phyloP scores from a whole-genome alignment of 2,888 invertebrate genomes.

The Cantharis flavilabris region DNA sequence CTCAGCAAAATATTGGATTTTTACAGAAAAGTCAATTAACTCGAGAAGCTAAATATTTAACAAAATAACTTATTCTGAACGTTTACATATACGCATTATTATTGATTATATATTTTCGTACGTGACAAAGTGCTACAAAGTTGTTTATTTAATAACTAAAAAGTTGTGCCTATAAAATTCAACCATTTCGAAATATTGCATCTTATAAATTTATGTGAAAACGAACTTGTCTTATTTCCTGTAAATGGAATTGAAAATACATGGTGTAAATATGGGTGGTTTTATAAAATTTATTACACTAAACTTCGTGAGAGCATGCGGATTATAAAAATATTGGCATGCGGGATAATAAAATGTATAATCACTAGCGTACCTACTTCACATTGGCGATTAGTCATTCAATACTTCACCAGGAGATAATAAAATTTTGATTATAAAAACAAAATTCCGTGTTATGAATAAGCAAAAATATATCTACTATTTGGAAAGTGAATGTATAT shows the following conservation, averaged over 20 bases:
- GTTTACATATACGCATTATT: neutral
- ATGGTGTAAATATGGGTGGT: constrained; percentile 23
- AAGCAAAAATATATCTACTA: no score
- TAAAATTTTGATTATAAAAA: no score
- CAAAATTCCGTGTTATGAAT: no score
- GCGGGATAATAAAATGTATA: constrained; percentile 10
- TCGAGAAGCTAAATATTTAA: neutral
- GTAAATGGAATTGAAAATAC: constrained; percentile 37
- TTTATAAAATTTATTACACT: constrained; percentile 20
- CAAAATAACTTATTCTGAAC: neutral
- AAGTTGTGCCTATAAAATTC: constrained; percentile 3
- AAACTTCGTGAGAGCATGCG: constrained; percentile 10
- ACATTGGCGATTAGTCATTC: neutral
- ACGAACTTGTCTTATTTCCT: constrained; percentile 41
- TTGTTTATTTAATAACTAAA: neutral
- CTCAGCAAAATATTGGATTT: neutral
- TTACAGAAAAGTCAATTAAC: neutral
- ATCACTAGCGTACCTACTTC: neutral
- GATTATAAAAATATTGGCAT: constrained; percentile 16
- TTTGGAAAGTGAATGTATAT: no score
- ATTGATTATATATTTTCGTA: neutral
- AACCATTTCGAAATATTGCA: constrained; percentile 13
- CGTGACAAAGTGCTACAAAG: neutral
- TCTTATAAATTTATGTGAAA: constrained; percentile 32
- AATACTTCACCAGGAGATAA: neutral